These are phyloP conservation scores for Amphipoea oculea DNA, from an alignment of 2,888 invertebrate genomes.

Conservation along the genomic window DNA sequence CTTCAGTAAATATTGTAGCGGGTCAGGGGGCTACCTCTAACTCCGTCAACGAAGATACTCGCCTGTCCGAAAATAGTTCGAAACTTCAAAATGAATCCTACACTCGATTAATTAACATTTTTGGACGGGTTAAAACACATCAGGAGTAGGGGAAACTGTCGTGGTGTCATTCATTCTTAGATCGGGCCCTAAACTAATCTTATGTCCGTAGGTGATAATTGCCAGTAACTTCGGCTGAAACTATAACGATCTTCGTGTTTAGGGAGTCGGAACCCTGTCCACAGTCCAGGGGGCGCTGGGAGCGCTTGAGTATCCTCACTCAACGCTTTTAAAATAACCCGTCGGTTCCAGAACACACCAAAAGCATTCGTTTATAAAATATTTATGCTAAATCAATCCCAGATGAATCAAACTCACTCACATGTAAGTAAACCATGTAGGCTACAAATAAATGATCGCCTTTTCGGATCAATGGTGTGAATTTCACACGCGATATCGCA, in stretches of 20 bases:
- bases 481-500: slow-evolving; percentile 45
- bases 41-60: background rate
- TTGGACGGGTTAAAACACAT: background rate
- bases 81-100: background rate
- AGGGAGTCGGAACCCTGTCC: background rate
- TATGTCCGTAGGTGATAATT: background rate
- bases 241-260: background rate
- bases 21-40: background rate
- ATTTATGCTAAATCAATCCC: background rate
- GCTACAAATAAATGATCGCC: slow-evolving; percentile 20
- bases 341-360: background rate
- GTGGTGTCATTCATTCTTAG: no score
- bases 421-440: slow-evolving; percentile 1
- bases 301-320: background rate
- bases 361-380: background rate
- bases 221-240: background rate
- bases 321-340: background rate
- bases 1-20: background rate
- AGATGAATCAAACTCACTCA: slow-evolving; percentile 3
- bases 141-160: no score
- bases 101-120: background rate
- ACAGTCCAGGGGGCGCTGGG: no score
- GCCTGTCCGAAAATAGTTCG: background rate
- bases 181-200: no score
- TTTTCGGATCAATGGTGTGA: slow-evolving; percentile 45